A percentile compares a stretch with the other conserved stretches of the same genome.
phyloP scores from a whole-genome alignment of 2,888 invertebrate species.

The Dolichomitus sp. region DNA sequence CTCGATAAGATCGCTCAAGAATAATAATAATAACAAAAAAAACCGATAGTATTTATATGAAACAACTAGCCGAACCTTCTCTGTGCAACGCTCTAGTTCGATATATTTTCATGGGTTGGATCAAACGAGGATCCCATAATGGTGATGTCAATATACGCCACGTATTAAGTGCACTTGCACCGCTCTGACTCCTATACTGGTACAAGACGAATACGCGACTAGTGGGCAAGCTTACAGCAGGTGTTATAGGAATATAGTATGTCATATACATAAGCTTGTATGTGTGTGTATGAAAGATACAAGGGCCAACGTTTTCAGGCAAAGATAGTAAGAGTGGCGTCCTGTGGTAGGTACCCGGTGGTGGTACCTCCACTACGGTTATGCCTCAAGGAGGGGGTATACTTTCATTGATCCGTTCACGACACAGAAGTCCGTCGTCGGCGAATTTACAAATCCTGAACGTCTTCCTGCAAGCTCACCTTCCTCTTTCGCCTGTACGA shows the following conservation, averaged over 20 bases:
- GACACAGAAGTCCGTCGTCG: constrained; percentile 77
- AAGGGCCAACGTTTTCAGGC: constrained; percentile 69
- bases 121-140: constrained; percentile 43
- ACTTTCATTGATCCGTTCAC: constrained; percentile 85
- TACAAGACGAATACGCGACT: constrained; percentile 16
- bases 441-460: constrained; percentile 77
- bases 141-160: constrained; percentile 32
- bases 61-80: not conserved
- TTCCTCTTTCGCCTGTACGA: constrained; percentile 8
- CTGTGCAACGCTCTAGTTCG: not conserved
- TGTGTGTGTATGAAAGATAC: not conserved
- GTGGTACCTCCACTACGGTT: constrained; percentile 63
- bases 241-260: not conserved
- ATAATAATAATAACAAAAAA: not conserved
- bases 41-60: not conserved
- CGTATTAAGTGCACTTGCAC: constrained; percentile 8
- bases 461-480: constrained; percentile 57
- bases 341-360: constrained; percentile 74
- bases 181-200: not conserved
- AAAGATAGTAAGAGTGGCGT: constrained; percentile 75
- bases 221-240: not conserved
- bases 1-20: constrained; percentile 3
- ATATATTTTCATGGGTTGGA: constrained; percentile 5
- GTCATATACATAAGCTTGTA: not conserved
- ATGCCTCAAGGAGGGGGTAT: constrained; percentile 70